Conservation (phyloP, 2,797 vertebrate genomes). For the Coracias cyanogaster region DNA sequence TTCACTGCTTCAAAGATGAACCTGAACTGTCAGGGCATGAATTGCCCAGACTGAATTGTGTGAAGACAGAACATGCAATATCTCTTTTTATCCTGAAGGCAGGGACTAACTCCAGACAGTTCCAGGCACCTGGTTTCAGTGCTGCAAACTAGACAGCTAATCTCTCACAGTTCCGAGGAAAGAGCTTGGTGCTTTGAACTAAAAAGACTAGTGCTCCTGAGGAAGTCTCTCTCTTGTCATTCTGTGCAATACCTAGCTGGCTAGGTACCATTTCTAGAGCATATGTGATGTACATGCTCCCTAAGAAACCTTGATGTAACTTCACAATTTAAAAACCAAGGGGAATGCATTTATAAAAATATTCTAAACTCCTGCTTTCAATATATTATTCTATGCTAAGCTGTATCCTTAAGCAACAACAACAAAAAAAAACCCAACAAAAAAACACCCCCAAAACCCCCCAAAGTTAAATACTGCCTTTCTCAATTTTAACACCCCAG, state of each 20-base stretch:
- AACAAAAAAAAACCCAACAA: too few relatives aligned
- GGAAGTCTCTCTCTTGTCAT: background rate
- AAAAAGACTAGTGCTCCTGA: background rate
- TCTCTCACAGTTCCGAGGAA: background rate
- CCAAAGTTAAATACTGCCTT: background rate
- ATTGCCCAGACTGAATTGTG: background rate
- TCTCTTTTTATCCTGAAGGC: background rate
- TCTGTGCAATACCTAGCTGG: background rate
- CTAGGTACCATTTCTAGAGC: background rate
- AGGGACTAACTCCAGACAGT: background rate
- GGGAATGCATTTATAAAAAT: background rate
- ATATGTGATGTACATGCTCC: accelerated
- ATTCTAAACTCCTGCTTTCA: background rate
- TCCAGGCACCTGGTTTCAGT: background rate
- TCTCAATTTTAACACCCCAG: background rate
- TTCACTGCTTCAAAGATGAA: background rate
- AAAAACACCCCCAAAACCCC: too few relatives aligned
- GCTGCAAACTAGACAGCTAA: background rate
- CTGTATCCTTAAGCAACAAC: background rate
- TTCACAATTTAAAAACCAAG: background rate
- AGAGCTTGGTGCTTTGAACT: background rate
- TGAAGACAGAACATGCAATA: background rate
- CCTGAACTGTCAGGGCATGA: background rate
- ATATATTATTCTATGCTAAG: background rate
- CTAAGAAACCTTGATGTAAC: background rate